Evolutionary conservation across 1,140 invertebrate species (phyloP).

Genomic region (Ips nitidus): DNA sequence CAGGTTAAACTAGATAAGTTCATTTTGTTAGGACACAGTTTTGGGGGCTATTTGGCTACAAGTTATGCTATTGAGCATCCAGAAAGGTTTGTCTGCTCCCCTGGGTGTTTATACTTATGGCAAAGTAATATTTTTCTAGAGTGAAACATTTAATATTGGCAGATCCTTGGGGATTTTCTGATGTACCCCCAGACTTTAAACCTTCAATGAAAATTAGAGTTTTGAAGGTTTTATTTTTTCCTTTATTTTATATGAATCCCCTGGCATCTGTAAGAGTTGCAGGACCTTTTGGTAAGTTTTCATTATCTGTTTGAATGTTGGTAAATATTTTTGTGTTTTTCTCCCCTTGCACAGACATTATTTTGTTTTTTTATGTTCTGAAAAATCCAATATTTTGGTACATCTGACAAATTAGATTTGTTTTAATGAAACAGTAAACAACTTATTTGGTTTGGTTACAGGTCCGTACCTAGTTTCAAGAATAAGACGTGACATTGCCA

Average conservation of each 20-base stretch:
- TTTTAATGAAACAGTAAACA: too few species aligned
- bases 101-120: not conserved
- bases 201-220: conserved; percentile 64
- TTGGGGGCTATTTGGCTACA: conserved; percentile 91
- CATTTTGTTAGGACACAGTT: conserved; percentile 92
- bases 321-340: too few species aligned
- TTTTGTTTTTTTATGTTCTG: too few species aligned
- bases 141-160: conserved; percentile 91
- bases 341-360: too few species aligned
- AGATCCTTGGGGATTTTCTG: conserved; percentile 98
- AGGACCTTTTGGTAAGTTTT: conserved; percentile 77
- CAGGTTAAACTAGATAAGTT: conserved; percentile 87
- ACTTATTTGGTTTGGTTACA: too few species aligned
- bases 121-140: conserved; percentile 42
- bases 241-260: conserved; percentile 86
- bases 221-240: conserved; percentile 60
- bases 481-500: conserved; percentile 82
- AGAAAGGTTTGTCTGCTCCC: conserved; percentile 52
- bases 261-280: conserved; percentile 85
- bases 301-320: too few species aligned
- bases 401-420: too few species aligned
- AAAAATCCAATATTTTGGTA: too few species aligned
- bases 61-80: conserved; percentile 87
- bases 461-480: conserved; percentile 77
- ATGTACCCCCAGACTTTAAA: conserved; percentile 68